phyloP scores from a whole-genome alignment of 1,140 invertebrate genomes.

The Apis laboriosa region DNA sequence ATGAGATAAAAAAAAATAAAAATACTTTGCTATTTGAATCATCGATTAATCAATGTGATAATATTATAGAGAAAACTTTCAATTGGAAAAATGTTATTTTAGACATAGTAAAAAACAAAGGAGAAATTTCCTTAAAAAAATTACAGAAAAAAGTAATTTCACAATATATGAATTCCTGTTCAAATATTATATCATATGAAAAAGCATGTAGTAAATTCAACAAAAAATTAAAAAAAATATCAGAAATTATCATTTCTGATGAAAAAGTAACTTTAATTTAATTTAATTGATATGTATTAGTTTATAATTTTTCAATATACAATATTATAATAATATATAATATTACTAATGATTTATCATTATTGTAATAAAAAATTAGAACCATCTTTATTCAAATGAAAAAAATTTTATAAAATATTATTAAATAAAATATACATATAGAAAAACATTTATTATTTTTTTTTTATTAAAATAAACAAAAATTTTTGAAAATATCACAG shows the following conservation, averaged over 20 bases:
- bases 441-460: slow-evolving; percentile 29
- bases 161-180: slow-evolving; percentile 68
- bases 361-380: not conserved
- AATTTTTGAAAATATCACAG: slow-evolving; percentile 1
- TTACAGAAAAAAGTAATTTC: slow-evolving; percentile 76
- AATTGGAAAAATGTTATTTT: slow-evolving; percentile 75
- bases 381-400: not conserved
- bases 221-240: slow-evolving; percentile 78
- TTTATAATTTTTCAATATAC: not conserved
- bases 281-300: not conserved
- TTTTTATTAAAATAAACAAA: not conserved
- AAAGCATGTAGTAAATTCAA: slow-evolving; percentile 75
- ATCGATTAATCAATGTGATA: not conserved
- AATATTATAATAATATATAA: not conserved
- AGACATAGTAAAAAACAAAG: slow-evolving; percentile 72
- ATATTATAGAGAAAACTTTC: slow-evolving; percentile 59
- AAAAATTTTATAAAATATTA: not conserved
- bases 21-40: slow-evolving; percentile 1
- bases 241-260: slow-evolving; percentile 62
- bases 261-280: slow-evolving; percentile 67
- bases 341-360: not conserved
- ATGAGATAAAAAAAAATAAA: slow-evolving; percentile 43
- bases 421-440: slow-evolving; percentile 6
- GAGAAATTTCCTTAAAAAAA: slow-evolving; percentile 76
- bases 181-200: slow-evolving; percentile 63